These are phyloP conservation scores for Patella vulgata DNA, from an alignment of 1,140 invertebrate species.

Conservation along the genomic window DNA sequence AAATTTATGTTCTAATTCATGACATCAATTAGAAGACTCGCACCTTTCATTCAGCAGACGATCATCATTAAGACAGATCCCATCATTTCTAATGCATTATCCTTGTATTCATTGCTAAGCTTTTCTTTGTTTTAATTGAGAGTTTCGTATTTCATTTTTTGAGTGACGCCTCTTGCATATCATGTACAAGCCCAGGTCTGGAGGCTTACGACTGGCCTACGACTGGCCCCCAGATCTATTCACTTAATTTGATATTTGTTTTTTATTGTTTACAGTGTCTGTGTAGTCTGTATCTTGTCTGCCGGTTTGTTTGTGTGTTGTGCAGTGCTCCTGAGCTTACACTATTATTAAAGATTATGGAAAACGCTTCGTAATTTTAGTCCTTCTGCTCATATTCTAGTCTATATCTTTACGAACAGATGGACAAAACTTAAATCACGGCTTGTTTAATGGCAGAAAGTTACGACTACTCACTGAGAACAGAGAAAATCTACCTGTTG, in stretches of 20 bases:
- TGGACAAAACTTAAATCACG: neutral
- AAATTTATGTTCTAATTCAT: neutral
- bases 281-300: no score
- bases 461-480: no score
- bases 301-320: neutral
- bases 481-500: neutral
- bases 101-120: no score
- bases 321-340: neutral
- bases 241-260: no score
- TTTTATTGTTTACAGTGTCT: no score
- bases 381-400: no score
- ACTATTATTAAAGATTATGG: neutral
- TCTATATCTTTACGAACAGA: no score
- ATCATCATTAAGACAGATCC: neutral
- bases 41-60: neutral
- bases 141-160: neutral
- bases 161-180: neutral
- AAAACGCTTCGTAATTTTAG: neutral
- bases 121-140: neutral
- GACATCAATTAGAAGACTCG: neutral
- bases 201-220: neutral
- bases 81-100: neutral
- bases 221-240: neutral
- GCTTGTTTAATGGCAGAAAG: neutral
- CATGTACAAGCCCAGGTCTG: neutral